Evolutionary conservation across 2,888 invertebrate genomes (phyloP), one percentile per base, ranked within the genome.

Genomic region (Sarcophaga variegata): DNA sequence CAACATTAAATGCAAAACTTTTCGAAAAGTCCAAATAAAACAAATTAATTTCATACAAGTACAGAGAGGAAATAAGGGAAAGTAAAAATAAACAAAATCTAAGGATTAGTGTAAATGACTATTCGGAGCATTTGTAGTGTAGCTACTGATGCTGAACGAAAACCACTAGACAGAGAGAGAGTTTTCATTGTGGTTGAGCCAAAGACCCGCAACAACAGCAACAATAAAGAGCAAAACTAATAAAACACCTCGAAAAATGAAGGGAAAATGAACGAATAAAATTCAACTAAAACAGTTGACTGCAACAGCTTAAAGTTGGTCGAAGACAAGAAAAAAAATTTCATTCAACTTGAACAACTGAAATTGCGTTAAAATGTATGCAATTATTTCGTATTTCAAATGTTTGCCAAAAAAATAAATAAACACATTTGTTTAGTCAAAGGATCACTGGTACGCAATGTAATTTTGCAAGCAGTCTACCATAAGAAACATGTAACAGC

Each of bases 171-270:
- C 71, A 78, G 25, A 66, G 47, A 63, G 47, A 66, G 47, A 64
- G 60, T 77, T 77, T 83, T 77, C 59, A 70, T 76, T 82, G 76
- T 37, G 82, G 76, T 76, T 59, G 14, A 77, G 60, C 45, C 63
- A 47, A 54, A 76, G 47, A 37, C 37, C 37, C 37, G n/a, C 8
- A 45, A 67, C 20, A 47, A 37, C 17, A 60, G 67, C 70, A 59
- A 22, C 20, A 49, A 60, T 37, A 17, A 64, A 25, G 49, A 27
- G 37, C 37, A 45, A 60, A 67, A 67, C 17, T 25, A 49, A 62
- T 54, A 27, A 54, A 64, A 54, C 70, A 71, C 27, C 47, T 62
- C 49, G n/a, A 27, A 79, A 67, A 67, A 67, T 17, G 3, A 14
- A 17, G 45, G 8, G 45, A 37, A 64, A 64, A 25, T 12, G 4